These are phyloP conservation scores for Ips typographus DNA, from an alignment of 1,140 invertebrate species.

Conservation along the genomic window DNA sequence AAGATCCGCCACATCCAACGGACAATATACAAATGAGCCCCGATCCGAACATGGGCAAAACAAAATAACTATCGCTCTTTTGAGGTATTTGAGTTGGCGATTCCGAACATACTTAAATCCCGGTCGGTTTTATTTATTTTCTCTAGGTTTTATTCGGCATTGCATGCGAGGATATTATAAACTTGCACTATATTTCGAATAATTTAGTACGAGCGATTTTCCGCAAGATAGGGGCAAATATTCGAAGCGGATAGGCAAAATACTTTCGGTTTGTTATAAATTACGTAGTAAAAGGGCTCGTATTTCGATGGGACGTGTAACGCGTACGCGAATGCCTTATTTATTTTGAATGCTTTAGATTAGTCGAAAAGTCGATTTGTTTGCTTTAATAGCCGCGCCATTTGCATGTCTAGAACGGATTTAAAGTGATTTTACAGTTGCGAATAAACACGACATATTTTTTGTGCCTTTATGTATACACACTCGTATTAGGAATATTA, in stretches of 20 bases:
- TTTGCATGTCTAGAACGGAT: slow-evolving; percentile 27
- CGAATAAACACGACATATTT: background rate
- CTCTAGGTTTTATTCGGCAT: slow-evolving; percentile 31
- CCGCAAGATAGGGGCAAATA: slow-evolving; percentile 37
- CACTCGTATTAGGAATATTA: background rate
- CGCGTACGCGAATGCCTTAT: slow-evolving; percentile 35
- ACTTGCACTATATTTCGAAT: slow-evolving; percentile 35
- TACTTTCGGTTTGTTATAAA: slow-evolving; percentile 39
- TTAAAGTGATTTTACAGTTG: slow-evolving; percentile 21
- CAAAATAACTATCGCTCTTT: slow-evolving; percentile 5
- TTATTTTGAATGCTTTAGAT: slow-evolving; percentile 33
- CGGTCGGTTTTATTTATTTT: slow-evolving; percentile 31
- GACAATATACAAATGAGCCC: background rate
- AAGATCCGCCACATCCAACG: no score
- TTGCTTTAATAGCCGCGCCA: slow-evolving; percentile 21
- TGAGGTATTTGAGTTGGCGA: slow-evolving; percentile 16
- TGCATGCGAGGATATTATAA: slow-evolving; percentile 36
- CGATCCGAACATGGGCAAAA: slow-evolving; percentile 3
- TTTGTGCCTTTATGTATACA: slow-evolving; percentile 3
- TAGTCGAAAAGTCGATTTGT: slow-evolving; percentile 32
- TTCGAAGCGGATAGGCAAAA: slow-evolving; percentile 38
- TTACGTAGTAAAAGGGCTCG: slow-evolving; percentile 32
- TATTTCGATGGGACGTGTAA: slow-evolving; percentile 31
- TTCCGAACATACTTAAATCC: slow-evolving; percentile 32
- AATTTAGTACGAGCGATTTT: slow-evolving; percentile 34